These are phyloP conservation scores for Campoletis sonorensis DNA, from an alignment of 1,140 invertebrate genomes.

Conservation along the genomic window DNA sequence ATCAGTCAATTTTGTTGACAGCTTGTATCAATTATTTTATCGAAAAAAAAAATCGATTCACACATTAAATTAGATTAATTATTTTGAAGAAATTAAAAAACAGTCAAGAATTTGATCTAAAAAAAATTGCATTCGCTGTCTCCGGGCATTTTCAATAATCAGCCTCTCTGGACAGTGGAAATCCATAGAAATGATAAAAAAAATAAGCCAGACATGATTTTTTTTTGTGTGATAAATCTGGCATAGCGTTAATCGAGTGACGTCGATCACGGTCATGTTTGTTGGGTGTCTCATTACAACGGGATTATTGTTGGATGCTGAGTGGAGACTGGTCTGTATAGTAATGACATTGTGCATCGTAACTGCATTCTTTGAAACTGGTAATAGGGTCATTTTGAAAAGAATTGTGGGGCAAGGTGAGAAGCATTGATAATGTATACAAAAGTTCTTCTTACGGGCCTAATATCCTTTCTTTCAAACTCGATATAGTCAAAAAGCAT, in stretches of 20 bases:
- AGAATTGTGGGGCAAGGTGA: slow-evolving; percentile 65
- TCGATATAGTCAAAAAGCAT: slow-evolving; percentile 26
- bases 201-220: background rate
- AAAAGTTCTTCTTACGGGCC: slow-evolving; percentile 32
- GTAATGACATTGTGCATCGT: slow-evolving; percentile 23
- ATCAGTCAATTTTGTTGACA: too few relatives aligned
- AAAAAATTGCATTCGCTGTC: too few relatives aligned
- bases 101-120: too few relatives aligned
- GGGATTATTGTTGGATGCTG: slow-evolving; percentile 47
- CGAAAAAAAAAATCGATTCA: too few relatives aligned
- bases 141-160: too few relatives aligned
- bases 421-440: slow-evolving; percentile 47
- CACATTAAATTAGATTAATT: too few relatives aligned
- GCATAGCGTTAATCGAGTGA: slow-evolving; percentile 31
- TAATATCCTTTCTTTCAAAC: slow-evolving; percentile 38
- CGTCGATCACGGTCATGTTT: slow-evolving; percentile 33
- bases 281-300: slow-evolving; percentile 38
- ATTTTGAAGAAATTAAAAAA: too few relatives aligned
- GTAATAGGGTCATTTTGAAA: slow-evolving; percentile 49
- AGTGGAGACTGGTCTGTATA: background rate
- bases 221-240: background rate
- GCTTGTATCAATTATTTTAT: too few relatives aligned
- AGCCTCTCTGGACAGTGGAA: too few relatives aligned
- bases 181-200: background rate
- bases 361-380: slow-evolving; percentile 44